phyloP scores from a whole-genome alignment of 53 echinoderm and acorn worm genomes.

The Echinometra lucunter region DNA sequence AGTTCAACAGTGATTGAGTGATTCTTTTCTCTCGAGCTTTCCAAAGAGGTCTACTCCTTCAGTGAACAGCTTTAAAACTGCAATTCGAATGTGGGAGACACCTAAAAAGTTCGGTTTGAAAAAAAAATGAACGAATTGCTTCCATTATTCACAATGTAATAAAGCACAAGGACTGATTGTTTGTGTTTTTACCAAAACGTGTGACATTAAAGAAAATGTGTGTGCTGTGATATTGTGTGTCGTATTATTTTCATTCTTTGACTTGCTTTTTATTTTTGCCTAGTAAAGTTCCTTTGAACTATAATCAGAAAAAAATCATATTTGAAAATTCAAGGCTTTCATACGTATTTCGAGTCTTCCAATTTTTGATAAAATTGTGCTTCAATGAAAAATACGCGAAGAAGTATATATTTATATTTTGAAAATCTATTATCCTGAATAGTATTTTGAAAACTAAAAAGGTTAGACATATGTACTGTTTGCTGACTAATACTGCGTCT shows the following conservation, averaged over 20 bases:
- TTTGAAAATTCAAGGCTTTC: neutral
- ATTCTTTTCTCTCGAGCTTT: neutral
- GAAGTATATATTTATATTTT: neutral
- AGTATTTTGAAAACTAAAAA: no score
- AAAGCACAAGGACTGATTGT: neutral
- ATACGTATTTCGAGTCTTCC: neutral
- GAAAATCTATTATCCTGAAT: no score
- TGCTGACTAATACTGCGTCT: neutral
- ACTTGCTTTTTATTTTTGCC: neutral
- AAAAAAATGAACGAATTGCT: neutral
- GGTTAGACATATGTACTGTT: neutral
- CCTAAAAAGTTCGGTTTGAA: neutral
- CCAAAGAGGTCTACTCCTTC: neutral
- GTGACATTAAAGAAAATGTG: conserved; percentile 23
- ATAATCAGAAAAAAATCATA: neutral
- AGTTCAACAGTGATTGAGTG: neutral
- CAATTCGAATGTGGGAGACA: no score
- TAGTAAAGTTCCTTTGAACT: neutral
- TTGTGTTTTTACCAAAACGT: neutral
- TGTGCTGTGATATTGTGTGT: conserved; percentile 49
- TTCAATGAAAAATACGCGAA: neutral
- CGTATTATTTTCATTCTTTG: neutral
- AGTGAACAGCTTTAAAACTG: no score
- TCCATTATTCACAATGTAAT: neutral
- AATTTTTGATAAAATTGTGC: neutral